Percentiles rank a stretch among this genome's conserved stretches.
These are phyloP conservation scores for Neotoma lepida DNA, from an alignment of 2,113 vertebrate species.

Conservation along the genomic window DNA sequence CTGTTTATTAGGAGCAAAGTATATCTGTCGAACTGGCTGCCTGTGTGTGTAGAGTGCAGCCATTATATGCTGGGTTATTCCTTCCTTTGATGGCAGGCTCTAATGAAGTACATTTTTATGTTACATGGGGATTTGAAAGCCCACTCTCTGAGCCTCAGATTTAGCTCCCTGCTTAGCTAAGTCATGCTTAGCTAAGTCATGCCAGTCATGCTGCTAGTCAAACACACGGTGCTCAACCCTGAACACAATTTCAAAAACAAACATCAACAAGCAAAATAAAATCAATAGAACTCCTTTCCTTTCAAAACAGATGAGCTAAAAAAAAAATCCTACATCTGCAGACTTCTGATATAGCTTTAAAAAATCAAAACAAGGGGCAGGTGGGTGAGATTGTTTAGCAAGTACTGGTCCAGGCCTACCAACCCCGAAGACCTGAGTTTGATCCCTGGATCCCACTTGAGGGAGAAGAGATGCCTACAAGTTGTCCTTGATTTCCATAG, in stretches of 20 bases:
- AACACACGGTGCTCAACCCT: not conserved
- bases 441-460: not conserved
- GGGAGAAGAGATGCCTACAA: not conserved
- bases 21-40: conserved; percentile 27
- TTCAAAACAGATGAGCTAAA: conserved; percentile 16
- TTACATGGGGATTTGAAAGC: conserved; percentile 43
- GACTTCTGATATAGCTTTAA: not conserved
- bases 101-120: conserved; percentile 63
- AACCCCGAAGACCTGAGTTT: not conserved
- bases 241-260: conserved; percentile 31
- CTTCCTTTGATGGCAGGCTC: conserved; percentile 62
- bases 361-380: not conserved
- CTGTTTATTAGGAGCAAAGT: not conserved
- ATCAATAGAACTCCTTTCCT: conserved; percentile 16
- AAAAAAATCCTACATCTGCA: not conserved
- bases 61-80: conserved; percentile 35
- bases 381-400: not conserved
- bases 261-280: not conserved
- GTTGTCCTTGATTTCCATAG: not conserved
- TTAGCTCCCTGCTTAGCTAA: not conserved
- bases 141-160: not conserved
- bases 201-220: not conserved
- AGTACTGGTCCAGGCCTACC: not conserved
- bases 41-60: conserved; percentile 20
- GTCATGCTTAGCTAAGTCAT: too few species aligned